Percentiles rank a stretch among this genome's conserved stretches.
Conservation (phyloP, 2,888 invertebrate genomes). For the Scaptomyza tumidula region DNA sequence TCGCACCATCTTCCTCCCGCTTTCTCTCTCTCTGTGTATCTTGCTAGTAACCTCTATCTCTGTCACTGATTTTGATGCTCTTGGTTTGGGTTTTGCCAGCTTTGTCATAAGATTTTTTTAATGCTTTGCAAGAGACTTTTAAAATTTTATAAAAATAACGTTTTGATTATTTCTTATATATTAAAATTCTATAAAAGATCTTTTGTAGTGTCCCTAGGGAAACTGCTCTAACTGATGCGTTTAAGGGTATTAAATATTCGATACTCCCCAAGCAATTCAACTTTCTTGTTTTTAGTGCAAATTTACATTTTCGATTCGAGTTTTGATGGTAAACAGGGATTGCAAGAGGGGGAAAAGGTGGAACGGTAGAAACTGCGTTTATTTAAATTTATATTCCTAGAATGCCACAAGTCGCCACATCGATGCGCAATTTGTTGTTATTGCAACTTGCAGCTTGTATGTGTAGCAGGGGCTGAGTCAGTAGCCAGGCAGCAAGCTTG, state of each 20-base stretch:
- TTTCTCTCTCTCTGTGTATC: not conserved
- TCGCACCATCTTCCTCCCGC: not conserved
- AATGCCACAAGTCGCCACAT: constrained; percentile 78
- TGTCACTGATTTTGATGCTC: not conserved
- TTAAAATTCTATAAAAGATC: too few relatives aligned
- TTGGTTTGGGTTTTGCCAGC: not conserved
- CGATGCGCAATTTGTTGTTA: constrained; percentile 77
- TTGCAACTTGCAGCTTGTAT: constrained; percentile 25
- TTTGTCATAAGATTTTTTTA: too few relatives aligned
- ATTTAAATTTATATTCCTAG: constrained; percentile 81
- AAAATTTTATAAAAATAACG: too few relatives aligned
- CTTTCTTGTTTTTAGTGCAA: constrained; percentile 56
- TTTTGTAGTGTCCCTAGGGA: not conserved
- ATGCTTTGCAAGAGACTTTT: too few relatives aligned
- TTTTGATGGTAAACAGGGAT: not conserved
- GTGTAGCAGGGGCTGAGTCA: constrained; percentile 9
- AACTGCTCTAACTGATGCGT: not conserved
- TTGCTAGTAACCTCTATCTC: not conserved
- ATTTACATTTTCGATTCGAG: constrained; percentile 71
- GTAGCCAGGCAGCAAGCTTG: constrained; percentile 14
- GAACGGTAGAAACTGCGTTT: constrained; percentile 55
- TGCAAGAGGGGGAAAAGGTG: not conserved
- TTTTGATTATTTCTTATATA: too few relatives aligned
- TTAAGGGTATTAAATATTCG: not conserved
- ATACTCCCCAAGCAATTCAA: not conserved